Evolutionary conservation across 2,113 vertebrate species (phyloP).

Genomic region (Platichthys flesus): DNA sequence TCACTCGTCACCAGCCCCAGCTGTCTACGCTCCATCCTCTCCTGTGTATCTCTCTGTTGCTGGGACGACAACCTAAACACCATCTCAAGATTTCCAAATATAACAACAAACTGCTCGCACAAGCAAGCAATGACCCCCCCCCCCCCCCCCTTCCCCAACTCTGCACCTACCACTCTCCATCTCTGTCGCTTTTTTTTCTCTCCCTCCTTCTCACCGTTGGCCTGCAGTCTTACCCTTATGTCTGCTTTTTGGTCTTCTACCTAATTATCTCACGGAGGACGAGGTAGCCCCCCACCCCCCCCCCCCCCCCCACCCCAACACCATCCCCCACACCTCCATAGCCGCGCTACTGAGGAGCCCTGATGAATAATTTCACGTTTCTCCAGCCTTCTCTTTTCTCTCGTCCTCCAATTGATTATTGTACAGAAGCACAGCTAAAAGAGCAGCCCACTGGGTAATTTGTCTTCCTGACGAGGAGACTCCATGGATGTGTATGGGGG

Average conservation of each 20-base stretch:
- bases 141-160: slow-evolving; percentile 13
- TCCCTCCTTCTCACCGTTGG: slow-evolving; percentile 15
- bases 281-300: slow-evolving; percentile 54
- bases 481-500: slow-evolving; percentile 49
- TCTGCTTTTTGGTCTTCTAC: slow-evolving; percentile 65
- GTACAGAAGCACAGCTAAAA: slow-evolving; percentile 77
- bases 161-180: slow-evolving; percentile 44
- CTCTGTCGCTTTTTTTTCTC: slow-evolving; percentile 15
- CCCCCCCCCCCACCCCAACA: slow-evolving; percentile 28
- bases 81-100: slow-evolving; percentile 72
- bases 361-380: slow-evolving; percentile 84
- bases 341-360: slow-evolving; percentile 58
- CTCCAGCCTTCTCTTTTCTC: slow-evolving; percentile 71
- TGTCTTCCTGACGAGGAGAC: slow-evolving; percentile 74
- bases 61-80: slow-evolving; percentile 71
- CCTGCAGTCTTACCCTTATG: slow-evolving; percentile 41
- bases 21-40: slow-evolving; percentile 62
- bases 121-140: slow-evolving; percentile 8
- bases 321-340: slow-evolving; percentile 69
- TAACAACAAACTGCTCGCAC: slow-evolving; percentile 60
- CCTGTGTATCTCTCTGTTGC: slow-evolving; percentile 71
- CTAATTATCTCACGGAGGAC: slow-evolving; percentile 73
- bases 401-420: slow-evolving; percentile 81
- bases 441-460: slow-evolving; percentile 76
- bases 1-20: slow-evolving; percentile 63